phyloP scores from a whole-genome alignment of 2,113 vertebrate genomes.

The Cettia cetti region DNA sequence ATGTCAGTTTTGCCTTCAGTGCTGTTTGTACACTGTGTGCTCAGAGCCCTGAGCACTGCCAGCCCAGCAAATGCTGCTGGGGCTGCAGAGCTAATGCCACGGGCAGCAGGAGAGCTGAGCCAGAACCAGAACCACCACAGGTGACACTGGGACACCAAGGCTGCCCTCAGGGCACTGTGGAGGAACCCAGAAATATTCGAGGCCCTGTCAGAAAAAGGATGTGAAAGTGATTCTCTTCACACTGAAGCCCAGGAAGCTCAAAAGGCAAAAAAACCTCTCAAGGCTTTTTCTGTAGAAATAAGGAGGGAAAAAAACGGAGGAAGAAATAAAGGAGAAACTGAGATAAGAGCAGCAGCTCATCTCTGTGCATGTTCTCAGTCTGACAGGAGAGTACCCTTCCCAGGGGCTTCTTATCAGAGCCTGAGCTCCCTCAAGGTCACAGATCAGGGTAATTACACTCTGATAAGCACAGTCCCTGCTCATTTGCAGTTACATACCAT shows the following conservation, averaged over 20 bases:
- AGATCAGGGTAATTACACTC: constrained; percentile 49
- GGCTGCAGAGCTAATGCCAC: not conserved
- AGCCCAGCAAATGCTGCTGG: not conserved
- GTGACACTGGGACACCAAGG: not conserved
- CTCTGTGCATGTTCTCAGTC: not conserved
- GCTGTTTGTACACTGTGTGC: not conserved
- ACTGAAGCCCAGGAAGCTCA: not conserved
- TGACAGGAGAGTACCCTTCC: constrained; percentile 18
- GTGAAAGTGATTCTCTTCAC: not conserved
- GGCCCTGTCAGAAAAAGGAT: not conserved
- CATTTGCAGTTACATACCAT: not conserved
- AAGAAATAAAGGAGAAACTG: not conserved
- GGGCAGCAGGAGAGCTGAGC: not conserved
- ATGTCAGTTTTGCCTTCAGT: not conserved
- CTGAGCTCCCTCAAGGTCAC: constrained; percentile 40
- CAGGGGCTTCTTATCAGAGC: constrained; percentile 18
- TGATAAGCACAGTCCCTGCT: constrained; percentile 9
- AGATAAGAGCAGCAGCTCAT: constrained; percentile 8
- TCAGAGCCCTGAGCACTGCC: not conserved
- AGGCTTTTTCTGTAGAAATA: not conserved
- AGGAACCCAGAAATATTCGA: not conserved
- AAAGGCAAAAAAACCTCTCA: not conserved
- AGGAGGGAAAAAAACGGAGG: rapidly evolving
- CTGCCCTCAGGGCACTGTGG: rapidly evolving
- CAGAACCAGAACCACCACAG: not conserved